phyloP scores from a whole-genome alignment of 2,888 invertebrate genomes.

The Halocaridina rubra region DNA sequence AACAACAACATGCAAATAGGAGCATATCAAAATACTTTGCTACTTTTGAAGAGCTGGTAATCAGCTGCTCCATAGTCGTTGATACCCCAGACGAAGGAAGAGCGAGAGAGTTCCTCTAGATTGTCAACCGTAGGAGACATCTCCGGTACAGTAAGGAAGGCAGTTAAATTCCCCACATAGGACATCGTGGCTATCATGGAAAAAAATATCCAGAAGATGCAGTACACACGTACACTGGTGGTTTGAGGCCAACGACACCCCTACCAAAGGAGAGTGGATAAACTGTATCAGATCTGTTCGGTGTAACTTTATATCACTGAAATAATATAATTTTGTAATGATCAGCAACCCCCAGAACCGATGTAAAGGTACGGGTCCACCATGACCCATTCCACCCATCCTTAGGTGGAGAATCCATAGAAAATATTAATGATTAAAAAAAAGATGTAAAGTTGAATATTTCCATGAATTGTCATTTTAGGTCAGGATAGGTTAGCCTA shows the following conservation, averaged over 20 bases:
- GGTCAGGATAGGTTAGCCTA: too few relatives aligned
- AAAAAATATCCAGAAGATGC: slow-evolving; percentile 48
- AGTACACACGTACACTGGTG: slow-evolving; percentile 25
- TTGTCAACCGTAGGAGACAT: slow-evolving; percentile 47
- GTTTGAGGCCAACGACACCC: slow-evolving; percentile 17
- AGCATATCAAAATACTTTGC: slow-evolving; percentile 12
- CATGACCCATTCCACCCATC: too few relatives aligned
- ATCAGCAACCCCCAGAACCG: not conserved
- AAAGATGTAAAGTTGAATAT: too few relatives aligned
- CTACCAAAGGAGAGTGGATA: not conserved
- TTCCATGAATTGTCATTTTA: too few relatives aligned
- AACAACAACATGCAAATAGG: too few relatives aligned
- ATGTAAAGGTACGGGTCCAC: too few relatives aligned
- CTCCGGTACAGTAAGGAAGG: slow-evolving; percentile 58
- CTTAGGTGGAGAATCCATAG: too few relatives aligned
- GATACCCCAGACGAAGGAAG: slow-evolving; percentile 52
- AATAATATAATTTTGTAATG: too few relatives aligned
- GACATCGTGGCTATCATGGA: slow-evolving; percentile 35
- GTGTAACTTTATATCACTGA: too few relatives aligned
- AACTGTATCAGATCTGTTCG: too few relatives aligned
- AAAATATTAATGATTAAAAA: too few relatives aligned
- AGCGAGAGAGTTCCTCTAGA: slow-evolving; percentile 41
- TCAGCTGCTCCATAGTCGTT: slow-evolving; percentile 51
- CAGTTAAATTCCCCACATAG: slow-evolving; percentile 54
- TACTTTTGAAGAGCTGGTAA: slow-evolving; percentile 58